Percentiles rank a stretch among this genome's conserved stretches.
These are phyloP conservation scores for Andrena camellia DNA, from an alignment of 2,888 invertebrate genomes.

Conservation along the genomic window DNA sequence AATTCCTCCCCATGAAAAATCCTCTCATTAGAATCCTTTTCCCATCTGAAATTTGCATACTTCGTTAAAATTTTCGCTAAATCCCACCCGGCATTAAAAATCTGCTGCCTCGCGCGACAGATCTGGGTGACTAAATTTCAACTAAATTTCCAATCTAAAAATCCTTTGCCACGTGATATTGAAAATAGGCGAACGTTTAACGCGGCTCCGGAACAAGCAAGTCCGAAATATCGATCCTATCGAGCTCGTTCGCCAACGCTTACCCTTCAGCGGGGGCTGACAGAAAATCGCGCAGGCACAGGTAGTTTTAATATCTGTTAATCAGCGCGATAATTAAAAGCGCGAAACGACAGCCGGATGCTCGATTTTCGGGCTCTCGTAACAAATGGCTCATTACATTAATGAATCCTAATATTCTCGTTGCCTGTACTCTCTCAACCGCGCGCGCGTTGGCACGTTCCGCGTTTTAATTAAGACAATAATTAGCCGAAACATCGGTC, in stretches of 20 bases:
- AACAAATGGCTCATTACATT: conserved; percentile 72
- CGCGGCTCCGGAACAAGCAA: background rate
- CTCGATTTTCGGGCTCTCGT: conserved; percentile 35
- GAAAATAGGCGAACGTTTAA: background rate
- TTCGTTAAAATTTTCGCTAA: conserved; percentile 3
- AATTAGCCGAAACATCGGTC: conserved; percentile 70
- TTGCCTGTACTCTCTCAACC: conserved; percentile 1
- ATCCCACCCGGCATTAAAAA: no score
- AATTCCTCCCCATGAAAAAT: background rate
- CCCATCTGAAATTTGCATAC: conserved; percentile 16
- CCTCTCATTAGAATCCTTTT: background rate
- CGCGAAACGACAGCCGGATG: conserved; percentile 45
- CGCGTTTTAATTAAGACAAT: conserved; percentile 76
- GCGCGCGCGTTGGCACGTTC: conserved; percentile 22
- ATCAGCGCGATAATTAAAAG: conserved; percentile 63
- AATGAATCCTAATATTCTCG: conserved; percentile 72
- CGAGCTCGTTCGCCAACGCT: conserved; percentile 7
- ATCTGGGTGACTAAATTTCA: background rate
- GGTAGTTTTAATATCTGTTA: conserved; percentile 54
- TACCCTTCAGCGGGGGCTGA: conserved; percentile 10
- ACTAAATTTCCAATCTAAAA: background rate
- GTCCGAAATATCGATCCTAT: conserved; percentile 19
- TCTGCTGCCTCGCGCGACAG: background rate
- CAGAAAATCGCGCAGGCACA: conserved; percentile 1
- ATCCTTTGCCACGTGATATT: background rate